Percentiles rank a stretch among this genome's conserved stretches.
These are phyloP conservation scores for Bradysia coprophila DNA, from an alignment of 1,140 invertebrate genomes.

Conservation along the genomic window DNA sequence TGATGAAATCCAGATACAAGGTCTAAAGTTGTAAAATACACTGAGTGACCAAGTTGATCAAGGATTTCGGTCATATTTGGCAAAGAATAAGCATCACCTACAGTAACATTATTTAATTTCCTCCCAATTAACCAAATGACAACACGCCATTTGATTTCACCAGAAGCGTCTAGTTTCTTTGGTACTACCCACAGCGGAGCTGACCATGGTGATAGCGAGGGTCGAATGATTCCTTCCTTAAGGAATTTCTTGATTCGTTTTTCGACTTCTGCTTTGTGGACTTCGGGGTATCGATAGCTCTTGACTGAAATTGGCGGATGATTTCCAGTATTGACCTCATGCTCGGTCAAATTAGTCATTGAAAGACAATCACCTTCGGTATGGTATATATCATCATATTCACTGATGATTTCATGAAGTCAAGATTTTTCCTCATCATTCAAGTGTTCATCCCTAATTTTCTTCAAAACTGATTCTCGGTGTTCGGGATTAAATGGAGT, in stretches of 20 bases:
- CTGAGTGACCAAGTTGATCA: slow-evolving; percentile 5
- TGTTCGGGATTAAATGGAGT: background rate
- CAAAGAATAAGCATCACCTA: slow-evolving; percentile 11
- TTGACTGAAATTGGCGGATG: slow-evolving; percentile 8
- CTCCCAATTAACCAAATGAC: slow-evolving; percentile 22
- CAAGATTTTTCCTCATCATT: background rate
- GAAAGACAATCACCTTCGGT: background rate
- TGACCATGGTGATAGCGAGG: slow-evolving; percentile 6
- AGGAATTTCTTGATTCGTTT: slow-evolving; percentile 18
- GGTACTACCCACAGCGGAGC: slow-evolving; percentile 9
- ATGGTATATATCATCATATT: background rate
- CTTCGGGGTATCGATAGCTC: slow-evolving; percentile 17
- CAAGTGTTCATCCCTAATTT: background rate
- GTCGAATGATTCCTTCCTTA: slow-evolving; percentile 9
- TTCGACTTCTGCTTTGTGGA: slow-evolving; percentile 16
- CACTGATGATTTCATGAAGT: background rate
- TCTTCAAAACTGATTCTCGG: background rate
- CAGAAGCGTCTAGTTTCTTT: slow-evolving; percentile 8
- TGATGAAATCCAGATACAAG: slow-evolving; percentile 3
- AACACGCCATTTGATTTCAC: slow-evolving; percentile 13
- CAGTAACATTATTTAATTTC: slow-evolving; percentile 22
- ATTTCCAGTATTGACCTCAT: background rate
- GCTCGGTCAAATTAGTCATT: background rate
- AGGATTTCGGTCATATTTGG: slow-evolving; percentile 8
- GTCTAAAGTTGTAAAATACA: slow-evolving; percentile 7